Evolutionary conservation across 1,140 invertebrate species (phyloP), one percentile per base, ranked within the genome.

Genomic region (Bicyclus anynana): DNA sequence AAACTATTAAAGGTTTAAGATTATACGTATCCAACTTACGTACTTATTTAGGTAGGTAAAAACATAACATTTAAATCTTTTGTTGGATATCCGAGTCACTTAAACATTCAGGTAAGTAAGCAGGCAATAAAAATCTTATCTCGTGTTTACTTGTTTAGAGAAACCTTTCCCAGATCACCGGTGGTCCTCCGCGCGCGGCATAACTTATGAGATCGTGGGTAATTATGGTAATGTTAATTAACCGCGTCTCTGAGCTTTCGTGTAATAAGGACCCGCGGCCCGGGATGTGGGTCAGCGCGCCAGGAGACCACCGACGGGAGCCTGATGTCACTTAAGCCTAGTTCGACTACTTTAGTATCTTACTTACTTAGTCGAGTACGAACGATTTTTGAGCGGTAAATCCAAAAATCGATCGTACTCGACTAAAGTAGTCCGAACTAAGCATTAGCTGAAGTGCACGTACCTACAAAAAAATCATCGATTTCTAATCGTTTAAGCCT

Each of bases 171-270:
- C 58, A 65, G 38, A 61, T 26, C 37, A 23, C 49, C 37, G 62
- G 62, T 60, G 62, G 62, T 65, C 62, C 50, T 10, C 42, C 10
- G 26, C 20, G 47, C 17, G 9, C 20, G 9, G 51, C 53, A 56
- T 64, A 59, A 64, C 59, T 59, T 64, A 64, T 58, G 56, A 52
- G 52, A 9, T 59, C 49, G 14, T 52, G 58, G 33, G 35, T 64
- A 55, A 64, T 64, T 64, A 64, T 55, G 53, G 29, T 29, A 53
- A 63, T 61, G 53, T 60, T 65, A 60, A 65, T 65, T 65, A 57
- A 49, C 47, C 44, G 37, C 12, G 49, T 57, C 33, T 29, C 12
- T 35, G 38, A 17, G 57, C 49, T 59, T 55, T 44, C 16, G 14
- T 53, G 50, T 59, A 59, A 59, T 59, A 52, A 49, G 49, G 57